Evolutionary conservation across 1,140 invertebrate genomes (phyloP), one percentile per base, ranked within the genome.

Genomic region (Drosophila burlai): DNA sequence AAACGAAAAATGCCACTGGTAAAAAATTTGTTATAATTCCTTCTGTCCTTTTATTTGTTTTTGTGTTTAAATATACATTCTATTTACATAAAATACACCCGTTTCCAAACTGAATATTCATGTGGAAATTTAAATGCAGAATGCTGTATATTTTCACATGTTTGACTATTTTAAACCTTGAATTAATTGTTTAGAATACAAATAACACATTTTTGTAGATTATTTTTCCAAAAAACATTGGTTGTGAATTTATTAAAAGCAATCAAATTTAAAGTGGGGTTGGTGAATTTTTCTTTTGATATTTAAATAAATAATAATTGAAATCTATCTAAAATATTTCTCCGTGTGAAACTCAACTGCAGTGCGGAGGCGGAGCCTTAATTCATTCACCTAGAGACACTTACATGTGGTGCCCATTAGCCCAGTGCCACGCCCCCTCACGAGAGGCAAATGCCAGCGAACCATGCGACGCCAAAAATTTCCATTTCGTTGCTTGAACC

Each of bases 401-500:
- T 68, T 71, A 78, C 75, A 78, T 78, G 55, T 78, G 75, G 76
- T 69, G 75, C 75, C 75, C 75, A 78, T 78, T 78, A 78, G 75
- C 64, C 58, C 46, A 31, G 40, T 36, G 67, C 76, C 67, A 73
- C 75, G 76, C 75, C 76, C 54, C 31, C 65, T 61, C 40, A 36
- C 40, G 31, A 29, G 34, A 31, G 60, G 65, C 40, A 46, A 72
- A 57, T 80, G 63, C 50, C 78, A 82, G 49, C 76, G 80, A 83
- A 43, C 64, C 80, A 86, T 83, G 67, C 52, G 83, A 86, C 52
- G 47, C 83, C 77, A 42, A 76, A 80, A 65, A 85, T 76, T 80
- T 75, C 67, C 65, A 83, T 86, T 87, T 72, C 42, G 75, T 82
- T 87, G 71, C 83, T 80, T 83, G 83, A 86, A 87, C 83, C 83